A percentile compares a stretch with the other conserved stretches of the same genome.
These are phyloP conservation scores for Eupeodes corollae DNA, from an alignment of 1,140 invertebrate genomes.

Conservation along the genomic window DNA sequence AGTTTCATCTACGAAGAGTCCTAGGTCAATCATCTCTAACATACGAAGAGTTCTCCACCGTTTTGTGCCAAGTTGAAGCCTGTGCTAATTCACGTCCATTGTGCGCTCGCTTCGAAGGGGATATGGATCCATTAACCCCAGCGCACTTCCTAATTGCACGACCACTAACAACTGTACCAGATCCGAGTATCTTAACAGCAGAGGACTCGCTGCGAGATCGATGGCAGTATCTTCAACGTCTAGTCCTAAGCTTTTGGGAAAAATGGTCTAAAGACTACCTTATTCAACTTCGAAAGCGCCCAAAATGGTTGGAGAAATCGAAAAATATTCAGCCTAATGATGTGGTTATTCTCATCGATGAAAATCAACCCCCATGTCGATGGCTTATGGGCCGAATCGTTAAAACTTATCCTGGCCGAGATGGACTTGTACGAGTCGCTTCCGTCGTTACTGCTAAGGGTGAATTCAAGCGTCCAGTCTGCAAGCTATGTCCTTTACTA, in stretches of 20 bases:
- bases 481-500: no score
- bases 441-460: no score
- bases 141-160: conserved; percentile 27
- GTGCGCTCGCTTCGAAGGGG: conserved; percentile 3
- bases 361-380: conserved; percentile 20
- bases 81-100: conserved; percentile 28
- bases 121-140: conserved; percentile 16
- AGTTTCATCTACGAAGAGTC: conserved; percentile 1
- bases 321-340: no score
- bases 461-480: no score
- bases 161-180: no score
- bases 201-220: no score
- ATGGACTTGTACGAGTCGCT: no score
- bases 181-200: no score
- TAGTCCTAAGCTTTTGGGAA: no score
- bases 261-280: conserved; percentile 18
- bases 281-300: conserved; percentile 13
- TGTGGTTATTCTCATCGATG: conserved; percentile 28
- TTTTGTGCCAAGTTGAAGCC: conserved; percentile 27
- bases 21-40: conserved; percentile 10
- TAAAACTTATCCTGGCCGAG: not conserved
- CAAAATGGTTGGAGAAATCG: no score
- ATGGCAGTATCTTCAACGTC: not conserved
- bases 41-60: conserved; percentile 17
- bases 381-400: conserved; percentile 14